Evolutionary conservation across 2,888 invertebrate species (phyloP).

Genomic region (Melinopterus prodromus): DNA sequence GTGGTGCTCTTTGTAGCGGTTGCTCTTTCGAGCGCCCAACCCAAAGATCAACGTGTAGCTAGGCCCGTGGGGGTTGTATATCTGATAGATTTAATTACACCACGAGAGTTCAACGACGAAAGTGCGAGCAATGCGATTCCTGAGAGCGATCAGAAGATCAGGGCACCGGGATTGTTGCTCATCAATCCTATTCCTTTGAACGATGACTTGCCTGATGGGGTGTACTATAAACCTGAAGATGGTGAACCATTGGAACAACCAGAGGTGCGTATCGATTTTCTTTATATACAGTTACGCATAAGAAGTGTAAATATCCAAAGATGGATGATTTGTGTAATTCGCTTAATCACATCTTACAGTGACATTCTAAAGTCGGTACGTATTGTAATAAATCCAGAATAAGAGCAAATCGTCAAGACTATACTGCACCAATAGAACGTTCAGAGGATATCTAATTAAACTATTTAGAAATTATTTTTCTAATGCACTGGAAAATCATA

Average conservation of each 20-base stretch:
- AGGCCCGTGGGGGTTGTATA: conserved; percentile 49
- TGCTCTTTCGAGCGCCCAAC: conserved; percentile 24
- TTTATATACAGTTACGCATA: no score
- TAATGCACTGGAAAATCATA: no score
- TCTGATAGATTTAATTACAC: conserved; percentile 44
- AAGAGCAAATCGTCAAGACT: no score
- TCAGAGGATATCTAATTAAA: no score
- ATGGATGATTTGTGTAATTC: no score
- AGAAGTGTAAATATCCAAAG: no score
- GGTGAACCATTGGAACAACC: conserved; percentile 50
- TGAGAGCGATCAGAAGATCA: conserved; percentile 34
- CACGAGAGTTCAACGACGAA: conserved; percentile 30
- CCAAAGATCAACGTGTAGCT: conserved; percentile 22
- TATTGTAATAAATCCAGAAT: no score
- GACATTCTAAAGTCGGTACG: no score
- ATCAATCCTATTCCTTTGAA: conserved; percentile 48
- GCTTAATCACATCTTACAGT: no score
- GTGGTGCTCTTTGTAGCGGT: conserved; percentile 31
- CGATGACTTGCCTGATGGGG: conserved; percentile 52
- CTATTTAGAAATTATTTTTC: no score
- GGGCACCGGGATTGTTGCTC: conserved; percentile 32
- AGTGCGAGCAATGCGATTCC: conserved; percentile 45
- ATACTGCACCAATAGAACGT: no score
- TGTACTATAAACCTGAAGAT: conserved; percentile 54
- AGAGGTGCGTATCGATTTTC: conserved; percentile 41